Base-by-base conservation (phyloP, 2,113 vertebrate species). In the mouse (Mus musculus) region DNA sequence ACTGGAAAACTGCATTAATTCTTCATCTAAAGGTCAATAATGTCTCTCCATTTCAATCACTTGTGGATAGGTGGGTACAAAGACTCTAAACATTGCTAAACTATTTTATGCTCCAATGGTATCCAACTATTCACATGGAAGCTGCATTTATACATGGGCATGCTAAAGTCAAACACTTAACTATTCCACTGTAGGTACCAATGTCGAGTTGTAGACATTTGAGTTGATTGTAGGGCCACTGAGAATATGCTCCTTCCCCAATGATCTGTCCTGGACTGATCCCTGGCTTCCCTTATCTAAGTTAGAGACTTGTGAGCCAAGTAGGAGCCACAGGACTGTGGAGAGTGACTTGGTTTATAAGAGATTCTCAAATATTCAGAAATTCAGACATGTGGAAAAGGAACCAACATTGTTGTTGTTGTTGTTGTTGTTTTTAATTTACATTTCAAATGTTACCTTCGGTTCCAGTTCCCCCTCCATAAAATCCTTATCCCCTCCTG, bases 161-260 rank as follows among this genome's bases (percentile, higher is more conserved):
- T 49, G 49, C 3, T 7, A 33, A 72, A 75, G 12, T 80, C 42
- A 93, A 86, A 91, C 9, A 46, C 84, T 19, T 77, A 49, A 49
- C 49, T 49, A 89, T 69, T 67, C 28, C 4, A n/a, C 59, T 20
- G 10, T 3, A 20, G 52, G 36, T 46, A 22, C 67, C 59, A 78
- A 49, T 20, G 1, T 39, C 26, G 5, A 6, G 6, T 19, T 93
- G 17, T 56, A 49, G 22, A 16, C 28, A 30, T 11, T 26, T 73
- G 52, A 69, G 67, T 56, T 52, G 49, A 24, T 46, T 49, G 19
- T 5, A 49, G 46, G 6, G 12, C 24, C 49, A 8, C 6, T 20
- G 5, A 30, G 0, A 22, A 12, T 13, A 3, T 3, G 13, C 0
- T 42, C 0, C 16, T 30, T 63, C 49, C 71, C 63, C 19, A 56